Base-by-base conservation (phyloP, 2,888 invertebrate genomes). In the Dascillus cervinus region DNA sequence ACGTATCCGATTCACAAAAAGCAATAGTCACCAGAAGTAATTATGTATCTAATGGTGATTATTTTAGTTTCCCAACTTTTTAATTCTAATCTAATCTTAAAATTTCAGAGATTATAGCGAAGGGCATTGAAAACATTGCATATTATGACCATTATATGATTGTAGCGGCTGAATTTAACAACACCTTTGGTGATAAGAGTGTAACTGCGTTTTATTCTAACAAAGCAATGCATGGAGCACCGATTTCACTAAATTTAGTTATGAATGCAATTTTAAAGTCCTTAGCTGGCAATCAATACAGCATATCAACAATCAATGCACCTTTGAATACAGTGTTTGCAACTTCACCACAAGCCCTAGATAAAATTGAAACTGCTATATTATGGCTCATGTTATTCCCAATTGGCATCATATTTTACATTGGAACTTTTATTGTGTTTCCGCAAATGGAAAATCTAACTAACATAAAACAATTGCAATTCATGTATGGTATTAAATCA, bases 381-480 rank as follows among this genome's bases (percentile, higher is more conserved):
- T 29, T 60, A 5, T 66, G 65, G 64, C 34, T 60, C n/a, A 45
- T 59, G 3, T 36, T 64, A 11, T 43, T 64, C 29, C 64, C 66
- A 3, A 41, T 62, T 15, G 62, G 62, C 53, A 47, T 67, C 8
- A 49, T 71, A 4, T 53, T 71, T 12, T 58, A 73, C n/a, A 49
- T 64, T 10, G 63, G 69, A 0, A 66, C 73, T 44, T 74, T 73
- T 38, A 65, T 76, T 2, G 58, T 73, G 1, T 71, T 82, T 32
- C 77, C 82, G 3, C 71, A 77, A 43, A 64, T 64, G 30, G 86
- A 87, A 60, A 68, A 74, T 5, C 53, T 58, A 3, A 67, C 70
- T 1, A 76, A 75, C 28, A 69, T 82, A 17, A 77, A 82, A 13
- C 77, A 77, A 46, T 55, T 82, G 19, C 82, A 84, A 62, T 58